Conservation (phyloP, 2,113 vertebrate species). For the Pao palembangensis region DNA sequence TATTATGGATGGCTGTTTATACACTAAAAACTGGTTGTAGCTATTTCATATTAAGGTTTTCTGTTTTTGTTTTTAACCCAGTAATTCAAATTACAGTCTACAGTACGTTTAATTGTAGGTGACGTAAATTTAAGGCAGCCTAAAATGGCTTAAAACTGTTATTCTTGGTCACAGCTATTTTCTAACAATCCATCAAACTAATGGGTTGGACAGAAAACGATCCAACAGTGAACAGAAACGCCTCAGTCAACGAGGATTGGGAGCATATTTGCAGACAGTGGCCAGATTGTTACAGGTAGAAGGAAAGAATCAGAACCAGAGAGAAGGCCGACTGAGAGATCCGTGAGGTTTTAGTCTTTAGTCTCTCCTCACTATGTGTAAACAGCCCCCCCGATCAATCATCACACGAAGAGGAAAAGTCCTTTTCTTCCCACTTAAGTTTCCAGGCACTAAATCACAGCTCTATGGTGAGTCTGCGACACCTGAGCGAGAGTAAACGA, state of each 20-base stretch:
- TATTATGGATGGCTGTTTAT: no score
- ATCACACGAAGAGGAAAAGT: constrained; percentile 35
- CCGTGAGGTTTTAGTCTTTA: constrained; percentile 56
- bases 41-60: constrained; percentile 1
- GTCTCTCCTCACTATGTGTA: no score
- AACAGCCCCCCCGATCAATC: constrained; percentile 53
- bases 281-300: constrained; percentile 40
- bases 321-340: constrained; percentile 13
- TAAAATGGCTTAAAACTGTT: constrained; percentile 57
- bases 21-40: not conserved
- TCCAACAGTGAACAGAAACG: constrained; percentile 24
- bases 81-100: constrained; percentile 19
- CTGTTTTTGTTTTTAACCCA: constrained; percentile 6
- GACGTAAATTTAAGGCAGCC: constrained; percentile 59
- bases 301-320: constrained; percentile 23
- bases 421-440: constrained; percentile 50
- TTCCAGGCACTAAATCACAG: constrained; percentile 58
- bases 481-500: constrained; percentile 26
- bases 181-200: constrained; percentile 64
- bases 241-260: constrained; percentile 42
- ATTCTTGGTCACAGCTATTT: constrained; percentile 50
- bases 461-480: constrained; percentile 34
- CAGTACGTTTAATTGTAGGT: constrained; percentile 22
- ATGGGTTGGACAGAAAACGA: constrained; percentile 38
- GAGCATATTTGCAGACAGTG: constrained; percentile 38